A percentile compares a stretch with the other conserved stretches of the same genome.
Evolutionary conservation across 1,140 invertebrate genomes (phyloP).

Genomic region (Ladona fulva): DNA sequence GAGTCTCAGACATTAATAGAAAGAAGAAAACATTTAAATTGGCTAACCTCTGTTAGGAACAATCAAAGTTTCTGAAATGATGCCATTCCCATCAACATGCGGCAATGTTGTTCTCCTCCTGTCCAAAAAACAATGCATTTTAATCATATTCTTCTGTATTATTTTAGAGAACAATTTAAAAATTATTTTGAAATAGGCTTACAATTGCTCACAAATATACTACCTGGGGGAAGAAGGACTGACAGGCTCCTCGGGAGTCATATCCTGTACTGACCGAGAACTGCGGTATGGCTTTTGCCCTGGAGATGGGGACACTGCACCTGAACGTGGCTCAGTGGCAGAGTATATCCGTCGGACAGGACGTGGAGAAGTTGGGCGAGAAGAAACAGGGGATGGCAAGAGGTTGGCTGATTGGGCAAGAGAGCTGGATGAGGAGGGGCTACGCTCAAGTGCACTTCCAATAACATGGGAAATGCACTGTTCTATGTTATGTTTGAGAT

Average conservation of each 20-base stretch:
- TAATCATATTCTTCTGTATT: no score
- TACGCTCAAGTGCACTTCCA: conserved; percentile 39
- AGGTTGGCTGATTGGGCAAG: background rate
- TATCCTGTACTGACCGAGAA: conserved; percentile 20
- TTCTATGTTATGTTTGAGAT: conserved; percentile 59
- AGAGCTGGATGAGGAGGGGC: background rate
- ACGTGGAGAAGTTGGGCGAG: conserved; percentile 2
- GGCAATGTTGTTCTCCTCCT: no score
- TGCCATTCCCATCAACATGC: no score
- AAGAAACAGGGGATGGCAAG: background rate
- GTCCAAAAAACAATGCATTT: no score
- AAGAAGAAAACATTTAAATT: no score
- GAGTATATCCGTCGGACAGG: background rate
- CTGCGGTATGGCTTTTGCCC: conserved; percentile 13
- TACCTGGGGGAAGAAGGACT: no score
- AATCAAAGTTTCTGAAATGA: no score
- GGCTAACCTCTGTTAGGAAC: no score
- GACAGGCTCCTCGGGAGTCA: background rate
- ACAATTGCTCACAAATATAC: no score
- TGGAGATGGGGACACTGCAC: conserved; percentile 31
- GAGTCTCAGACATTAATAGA: no score
- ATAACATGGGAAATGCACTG: conserved; percentile 72
- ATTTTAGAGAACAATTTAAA: no score
- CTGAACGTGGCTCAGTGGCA: conserved; percentile 26
- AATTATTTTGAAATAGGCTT: no score